Percentiles rank a stretch among this genome's conserved stretches.
These are phyloP conservation scores for Nesoenas mayeri DNA, from an alignment of 2,113 vertebrate genomes.

Conservation along the genomic window DNA sequence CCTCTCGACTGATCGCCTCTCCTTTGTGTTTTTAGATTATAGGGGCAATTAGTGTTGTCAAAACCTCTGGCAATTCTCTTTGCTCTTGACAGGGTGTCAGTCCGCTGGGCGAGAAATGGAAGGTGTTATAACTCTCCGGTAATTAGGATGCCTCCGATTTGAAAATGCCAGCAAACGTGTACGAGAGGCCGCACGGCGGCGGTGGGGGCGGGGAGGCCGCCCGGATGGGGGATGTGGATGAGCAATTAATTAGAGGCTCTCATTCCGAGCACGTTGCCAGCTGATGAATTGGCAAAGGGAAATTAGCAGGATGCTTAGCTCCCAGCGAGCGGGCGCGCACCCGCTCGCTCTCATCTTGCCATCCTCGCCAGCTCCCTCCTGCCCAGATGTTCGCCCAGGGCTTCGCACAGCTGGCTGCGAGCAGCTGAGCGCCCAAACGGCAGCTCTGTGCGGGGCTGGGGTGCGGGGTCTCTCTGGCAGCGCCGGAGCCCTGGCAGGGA, in stretches of 20 bases:
- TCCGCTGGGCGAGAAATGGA: conserved; percentile 74
- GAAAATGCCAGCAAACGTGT: conserved; percentile 71
- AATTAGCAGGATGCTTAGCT: conserved; percentile 37
- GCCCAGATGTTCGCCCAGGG: neutral
- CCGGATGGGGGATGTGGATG: conserved; percentile 7
- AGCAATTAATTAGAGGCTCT: conserved; percentile 73
- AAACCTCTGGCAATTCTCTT: conserved; percentile 78
- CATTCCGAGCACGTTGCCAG: conserved; percentile 65
- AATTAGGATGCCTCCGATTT: conserved; percentile 76
- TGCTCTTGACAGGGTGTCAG: conserved; percentile 78
- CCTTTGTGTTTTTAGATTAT: conserved; percentile 79
- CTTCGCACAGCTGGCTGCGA: conserved; percentile 9
- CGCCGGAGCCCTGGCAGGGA: neutral
- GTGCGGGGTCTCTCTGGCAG: neutral
- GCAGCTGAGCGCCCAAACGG: neutral
- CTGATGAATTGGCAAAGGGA: conserved; percentile 64
- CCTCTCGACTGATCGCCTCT: conserved; percentile 77
- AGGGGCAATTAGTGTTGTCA: conserved; percentile 79
- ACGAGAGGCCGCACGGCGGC: neutral
- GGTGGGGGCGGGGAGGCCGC: conserved; percentile 39
- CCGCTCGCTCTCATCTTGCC: neutral
- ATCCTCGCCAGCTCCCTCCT: neutral
- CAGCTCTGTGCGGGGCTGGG: neutral
- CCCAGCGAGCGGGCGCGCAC: neutral
- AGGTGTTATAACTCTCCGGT: conserved; percentile 77